These are phyloP conservation scores for Eumacrocentrus americanus DNA, from an alignment of 2,888 invertebrate species.

Conservation along the genomic window DNA sequence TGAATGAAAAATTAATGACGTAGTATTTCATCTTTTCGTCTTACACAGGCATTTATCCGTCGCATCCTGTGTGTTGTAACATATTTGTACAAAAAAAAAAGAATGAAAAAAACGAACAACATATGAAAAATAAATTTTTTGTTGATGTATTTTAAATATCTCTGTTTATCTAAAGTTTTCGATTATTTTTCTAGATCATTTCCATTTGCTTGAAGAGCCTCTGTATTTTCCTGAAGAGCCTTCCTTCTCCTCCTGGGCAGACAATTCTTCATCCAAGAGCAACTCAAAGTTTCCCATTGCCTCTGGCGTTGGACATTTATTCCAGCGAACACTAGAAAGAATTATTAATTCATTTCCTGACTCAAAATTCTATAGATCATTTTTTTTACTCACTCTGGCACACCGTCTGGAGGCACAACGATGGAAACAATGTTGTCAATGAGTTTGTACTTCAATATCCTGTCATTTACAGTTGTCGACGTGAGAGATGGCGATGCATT, in stretches of 20 bases:
- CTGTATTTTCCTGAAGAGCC: conserved; percentile 48
- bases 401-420: conserved; percentile 85
- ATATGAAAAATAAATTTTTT: conserved; percentile 37
- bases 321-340: conserved; percentile 75
- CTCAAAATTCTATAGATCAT: neutral
- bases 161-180: conserved; percentile 16
- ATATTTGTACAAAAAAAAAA: conserved; percentile 54
- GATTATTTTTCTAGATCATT: conserved; percentile 37
- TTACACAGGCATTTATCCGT: conserved; percentile 42
- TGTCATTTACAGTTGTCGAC: conserved; percentile 92
- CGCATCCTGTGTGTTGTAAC: conserved; percentile 48
- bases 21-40: conserved; percentile 42
- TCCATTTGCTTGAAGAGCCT: conserved; percentile 51
- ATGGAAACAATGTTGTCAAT: conserved; percentile 92
- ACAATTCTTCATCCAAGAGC: conserved; percentile 81
- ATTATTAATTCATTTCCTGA: too few species aligned
- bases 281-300: conserved; percentile 85
- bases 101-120: too few species aligned
- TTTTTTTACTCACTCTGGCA: conserved; percentile 78
- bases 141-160: conserved; percentile 46
- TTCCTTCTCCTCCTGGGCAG: conserved; percentile 70
- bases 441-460: conserved; percentile 91
- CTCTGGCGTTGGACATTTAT: conserved; percentile 77
- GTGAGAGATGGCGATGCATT: conserved; percentile 95
- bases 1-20: too few species aligned